A percentile compares a stretch with the other conserved stretches of the same genome.
phyloP scores from a whole-genome alignment of 2,888 invertebrate species.

The Bimastos eiseni region DNA sequence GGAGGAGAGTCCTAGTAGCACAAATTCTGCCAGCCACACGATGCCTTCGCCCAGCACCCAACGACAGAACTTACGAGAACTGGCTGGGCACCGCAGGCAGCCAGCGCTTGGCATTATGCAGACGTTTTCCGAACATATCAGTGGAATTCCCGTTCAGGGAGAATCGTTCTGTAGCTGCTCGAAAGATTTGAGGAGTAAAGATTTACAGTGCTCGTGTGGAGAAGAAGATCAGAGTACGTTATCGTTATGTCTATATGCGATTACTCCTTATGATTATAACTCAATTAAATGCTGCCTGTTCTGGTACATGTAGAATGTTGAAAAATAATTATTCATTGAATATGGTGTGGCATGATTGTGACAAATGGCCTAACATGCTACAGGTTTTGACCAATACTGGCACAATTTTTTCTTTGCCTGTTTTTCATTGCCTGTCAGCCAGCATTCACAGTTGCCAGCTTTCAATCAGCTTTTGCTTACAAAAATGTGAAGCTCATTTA shows the following conservation, averaged over 20 bases:
- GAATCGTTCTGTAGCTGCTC: constrained; percentile 41
- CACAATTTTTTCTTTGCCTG: too few species aligned
- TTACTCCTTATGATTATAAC: too few species aligned
- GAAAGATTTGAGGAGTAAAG: constrained; percentile 29
- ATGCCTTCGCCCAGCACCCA: background rate
- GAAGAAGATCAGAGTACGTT: constrained; percentile 39
- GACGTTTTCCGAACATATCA: constrained; percentile 1
- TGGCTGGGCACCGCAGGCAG: background rate
- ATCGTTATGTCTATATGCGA: background rate
- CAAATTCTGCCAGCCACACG: background rate
- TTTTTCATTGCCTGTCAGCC: too few species aligned
- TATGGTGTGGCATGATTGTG: too few species aligned
- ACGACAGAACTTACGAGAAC: background rate
- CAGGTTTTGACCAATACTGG: too few species aligned
- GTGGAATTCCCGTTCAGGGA: constrained; percentile 32
- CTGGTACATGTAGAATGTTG: too few species aligned
- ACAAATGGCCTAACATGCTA: too few species aligned
- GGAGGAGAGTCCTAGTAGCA: background rate
- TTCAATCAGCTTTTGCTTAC: too few species aligned
- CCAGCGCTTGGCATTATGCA: background rate
- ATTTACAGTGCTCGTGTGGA: constrained; percentile 39
- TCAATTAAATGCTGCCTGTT: too few species aligned
- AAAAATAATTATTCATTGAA: too few species aligned
- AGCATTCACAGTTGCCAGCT: too few species aligned
- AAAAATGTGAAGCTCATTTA: too few species aligned